Evolutionary conservation across 2,113 vertebrate genomes (phyloP), one percentile per base, ranked within the genome.

Genomic region (Apus apus): DNA sequence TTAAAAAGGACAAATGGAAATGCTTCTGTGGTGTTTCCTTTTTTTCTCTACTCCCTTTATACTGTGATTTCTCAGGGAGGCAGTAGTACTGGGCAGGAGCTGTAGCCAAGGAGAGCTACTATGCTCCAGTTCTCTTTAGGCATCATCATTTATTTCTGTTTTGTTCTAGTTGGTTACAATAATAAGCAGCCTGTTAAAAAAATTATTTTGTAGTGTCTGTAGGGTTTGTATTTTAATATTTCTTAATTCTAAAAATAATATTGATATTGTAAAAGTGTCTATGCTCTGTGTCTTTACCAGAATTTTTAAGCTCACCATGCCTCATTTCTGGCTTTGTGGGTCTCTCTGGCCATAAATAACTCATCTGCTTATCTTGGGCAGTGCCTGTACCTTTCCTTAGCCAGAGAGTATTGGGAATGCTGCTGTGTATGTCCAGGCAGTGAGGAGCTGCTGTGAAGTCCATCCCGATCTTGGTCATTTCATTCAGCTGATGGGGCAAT

Each of bases 31-130:
- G 12, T 64, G 11, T 71, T 85, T 17, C 36, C 27, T 53, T 18
- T 27, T 54, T 20, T 54, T 62, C 43, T n/a, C 15, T 70, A 5
- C 22, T 68, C 30, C 16, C 26, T 5, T 79, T 5, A 1, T 54
- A 36, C 23, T 1, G 0, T 6, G 29, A 4, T 30, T 70, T 43
- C 53, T 15, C 0, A 2, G 9, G 16, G 19, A 56, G 30, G 15
- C 46, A 48, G 61, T 2, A 8, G 78, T 34, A 21, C 36, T 1
- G 8, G 32, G 51, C 66, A 61, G 82, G 60, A 85, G 38, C 7
- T 3, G 6, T 62, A 62, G 48, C 74, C 20, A 1, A 2, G 30
- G 34, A 20, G 21, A 68, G 50, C n/a, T 16, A 0, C 16, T 79
- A 45, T 1, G 2, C 46, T 77, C 65, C 51, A n/a, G 1, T 40